These are phyloP conservation scores for Prionchulus punctatus DNA, from an alignment of 2,888 invertebrate genomes.

Conservation along the genomic window DNA sequence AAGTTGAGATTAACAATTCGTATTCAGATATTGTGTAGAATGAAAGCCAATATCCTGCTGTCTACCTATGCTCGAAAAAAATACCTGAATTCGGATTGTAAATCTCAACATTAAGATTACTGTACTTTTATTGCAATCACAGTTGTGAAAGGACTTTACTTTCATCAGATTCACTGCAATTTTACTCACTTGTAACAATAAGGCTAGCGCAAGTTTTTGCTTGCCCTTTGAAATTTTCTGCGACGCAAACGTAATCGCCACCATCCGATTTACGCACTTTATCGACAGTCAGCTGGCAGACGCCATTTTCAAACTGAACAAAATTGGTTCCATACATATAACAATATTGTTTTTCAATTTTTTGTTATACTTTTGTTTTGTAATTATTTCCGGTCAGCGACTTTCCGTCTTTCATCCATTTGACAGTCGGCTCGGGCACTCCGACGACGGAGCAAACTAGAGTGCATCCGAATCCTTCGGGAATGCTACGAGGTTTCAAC, in stretches of 20 bases:
- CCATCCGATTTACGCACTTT: slow-evolving; percentile 83
- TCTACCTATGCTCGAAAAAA: no score
- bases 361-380: slow-evolving; percentile 5
- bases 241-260: slow-evolving; percentile 83
- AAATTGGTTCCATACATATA: background rate
- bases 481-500: slow-evolving; percentile 20
- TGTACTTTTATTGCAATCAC: no score
- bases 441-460: slow-evolving; percentile 28
- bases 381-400: slow-evolving; percentile 2
- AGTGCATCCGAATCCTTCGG: slow-evolving; percentile 19
- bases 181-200: no score
- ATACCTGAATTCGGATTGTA: slow-evolving; percentile 58
- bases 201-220: slow-evolving; percentile 84
- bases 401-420: slow-evolving; percentile 23
- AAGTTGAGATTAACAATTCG: no score
- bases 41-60: no score
- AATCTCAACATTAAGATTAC: no score
- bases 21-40: no score
- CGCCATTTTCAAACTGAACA: slow-evolving; percentile 45
- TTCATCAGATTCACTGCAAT: no score
- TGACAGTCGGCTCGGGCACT: slow-evolving; percentile 22
- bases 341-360: no score
- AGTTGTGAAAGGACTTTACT: no score
- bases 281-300: slow-evolving; percentile 84
- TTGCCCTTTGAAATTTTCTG: slow-evolving; percentile 74